Conservation (phyloP, 2,113 vertebrate species). For the Origma solitaria region DNA sequence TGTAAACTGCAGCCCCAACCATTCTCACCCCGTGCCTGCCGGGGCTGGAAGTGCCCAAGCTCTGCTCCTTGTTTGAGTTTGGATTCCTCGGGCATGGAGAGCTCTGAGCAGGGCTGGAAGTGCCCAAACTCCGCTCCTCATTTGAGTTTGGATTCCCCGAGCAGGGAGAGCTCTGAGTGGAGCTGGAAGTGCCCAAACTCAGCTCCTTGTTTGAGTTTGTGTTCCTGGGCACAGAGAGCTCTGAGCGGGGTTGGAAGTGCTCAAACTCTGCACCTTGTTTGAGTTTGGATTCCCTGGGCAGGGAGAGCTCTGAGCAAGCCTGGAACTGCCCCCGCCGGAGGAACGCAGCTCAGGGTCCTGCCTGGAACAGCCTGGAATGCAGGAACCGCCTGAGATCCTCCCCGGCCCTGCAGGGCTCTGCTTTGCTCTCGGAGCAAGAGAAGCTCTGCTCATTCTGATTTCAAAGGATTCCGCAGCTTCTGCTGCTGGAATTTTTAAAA, state of each 20-base stretch:
- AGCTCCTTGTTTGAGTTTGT: neutral
- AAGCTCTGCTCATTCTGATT: fast-evolving
- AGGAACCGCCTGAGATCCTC: neutral
- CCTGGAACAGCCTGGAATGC: neutral
- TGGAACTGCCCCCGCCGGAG: conserved; percentile 6
- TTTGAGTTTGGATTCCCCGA: neutral
- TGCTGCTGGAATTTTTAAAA: neutral
- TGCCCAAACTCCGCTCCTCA: neutral
- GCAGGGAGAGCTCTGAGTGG: neutral
- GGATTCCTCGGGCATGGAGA: neutral
- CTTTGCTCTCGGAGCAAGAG: neutral
- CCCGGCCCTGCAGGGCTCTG: neutral
- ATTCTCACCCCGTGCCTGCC: neutral
- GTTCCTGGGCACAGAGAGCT: neutral
- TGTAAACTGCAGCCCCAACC: neutral
- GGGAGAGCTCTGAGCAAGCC: neutral
- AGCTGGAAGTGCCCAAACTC: neutral
- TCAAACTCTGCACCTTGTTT: neutral
- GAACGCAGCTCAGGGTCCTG: neutral
- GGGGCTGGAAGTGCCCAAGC: neutral
- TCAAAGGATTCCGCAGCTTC: fast-evolving
- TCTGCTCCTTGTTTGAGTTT: neutral
- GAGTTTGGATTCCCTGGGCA: neutral
- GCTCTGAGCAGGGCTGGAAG: neutral
- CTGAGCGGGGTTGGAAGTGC: neutral